Conservation (phyloP, 2,888 invertebrate genomes). For the Atrina japonica region DNA sequence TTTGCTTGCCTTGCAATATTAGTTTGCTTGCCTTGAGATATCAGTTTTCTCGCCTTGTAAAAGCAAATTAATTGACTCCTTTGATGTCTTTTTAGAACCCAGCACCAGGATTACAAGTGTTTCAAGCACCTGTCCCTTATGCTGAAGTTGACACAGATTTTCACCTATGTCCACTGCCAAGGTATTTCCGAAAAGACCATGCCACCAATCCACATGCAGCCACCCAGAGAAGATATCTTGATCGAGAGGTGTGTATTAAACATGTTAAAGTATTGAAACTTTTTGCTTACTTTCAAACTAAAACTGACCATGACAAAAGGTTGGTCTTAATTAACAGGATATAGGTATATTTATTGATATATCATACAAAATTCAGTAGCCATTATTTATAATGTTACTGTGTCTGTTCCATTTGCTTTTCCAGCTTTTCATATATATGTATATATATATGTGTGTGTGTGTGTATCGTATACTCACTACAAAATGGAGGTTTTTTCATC, state of each 20-base stretch:
- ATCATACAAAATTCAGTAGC: too few relatives aligned
- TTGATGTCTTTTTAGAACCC: slow-evolving; percentile 79
- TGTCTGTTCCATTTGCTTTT: too few relatives aligned
- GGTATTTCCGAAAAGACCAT: slow-evolving; percentile 68
- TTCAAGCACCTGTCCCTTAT: slow-evolving; percentile 77
- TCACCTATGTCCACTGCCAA: slow-evolving; percentile 79
- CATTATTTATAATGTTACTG: too few relatives aligned
- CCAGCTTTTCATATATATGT: too few relatives aligned
- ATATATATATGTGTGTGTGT: too few relatives aligned
- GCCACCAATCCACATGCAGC: slow-evolving; percentile 66
- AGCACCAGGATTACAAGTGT: slow-evolving; percentile 79
- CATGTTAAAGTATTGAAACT: not conserved
- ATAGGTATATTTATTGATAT: not conserved
- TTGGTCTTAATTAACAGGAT: not conserved
- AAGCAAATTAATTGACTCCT: too few relatives aligned
- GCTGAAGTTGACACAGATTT: slow-evolving; percentile 78
- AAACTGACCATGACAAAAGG: not conserved
- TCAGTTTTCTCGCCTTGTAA: too few relatives aligned
- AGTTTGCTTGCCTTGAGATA: too few relatives aligned
- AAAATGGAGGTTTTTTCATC: too few relatives aligned
- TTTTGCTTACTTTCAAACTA: not conserved
- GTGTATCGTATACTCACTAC: too few relatives aligned
- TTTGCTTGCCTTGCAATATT: too few relatives aligned
- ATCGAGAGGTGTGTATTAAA: slow-evolving; percentile 75
- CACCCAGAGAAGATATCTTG: slow-evolving; percentile 78